Base-by-base conservation (phyloP, 2,797 vertebrate species). In the Erithacus rubecula region DNA sequence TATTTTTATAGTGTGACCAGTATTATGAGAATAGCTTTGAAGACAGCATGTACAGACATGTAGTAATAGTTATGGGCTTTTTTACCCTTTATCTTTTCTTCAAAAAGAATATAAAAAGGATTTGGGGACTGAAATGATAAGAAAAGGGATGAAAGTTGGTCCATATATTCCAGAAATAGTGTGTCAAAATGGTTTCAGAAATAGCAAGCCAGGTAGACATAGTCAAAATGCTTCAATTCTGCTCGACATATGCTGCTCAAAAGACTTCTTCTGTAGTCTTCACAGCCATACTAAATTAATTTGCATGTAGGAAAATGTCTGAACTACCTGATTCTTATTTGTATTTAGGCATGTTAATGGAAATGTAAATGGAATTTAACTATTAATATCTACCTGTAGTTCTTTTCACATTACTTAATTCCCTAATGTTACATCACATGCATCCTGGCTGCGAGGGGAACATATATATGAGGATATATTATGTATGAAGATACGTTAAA, bases 31-130 rank as follows among this genome's bases (percentile, higher is more conserved):
- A 49, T 32, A 81, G 21, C 37, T 93, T 92, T 90, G 75, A 95
- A 89, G 29, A 87, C 8, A 70, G 11, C 17, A 41, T n/a, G 15
- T 39, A 70, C 30, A 52, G 41, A 58, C 67, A 80, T 69, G 64
- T 20, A 30, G 10, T 44, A 63, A 59, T 79, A 71, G 30, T 69
- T 83, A 60, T 3, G 0, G 15, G 2, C 1, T 5, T 37, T 5
- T 62, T 39, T 17, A 2, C 72, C 0, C 1, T 6, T 95, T 65
- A 9, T 76, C 89, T 95, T 91, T 91, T 94, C 69, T 96, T 65
- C 92, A 98, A 97, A 98, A 98, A 92, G 97, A 97, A 82, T 98
- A 98, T 89, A 98, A 97, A 96, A 98, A 96, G 92, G 96, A 98
- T 90, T 83, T 98, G 75, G 96, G 98, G 81, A 98, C 89, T 68